Percentiles rank a stretch among this genome's conserved stretches.
Conservation (phyloP, 2,797 vertebrate species). For the Anguilla marmorata region DNA sequence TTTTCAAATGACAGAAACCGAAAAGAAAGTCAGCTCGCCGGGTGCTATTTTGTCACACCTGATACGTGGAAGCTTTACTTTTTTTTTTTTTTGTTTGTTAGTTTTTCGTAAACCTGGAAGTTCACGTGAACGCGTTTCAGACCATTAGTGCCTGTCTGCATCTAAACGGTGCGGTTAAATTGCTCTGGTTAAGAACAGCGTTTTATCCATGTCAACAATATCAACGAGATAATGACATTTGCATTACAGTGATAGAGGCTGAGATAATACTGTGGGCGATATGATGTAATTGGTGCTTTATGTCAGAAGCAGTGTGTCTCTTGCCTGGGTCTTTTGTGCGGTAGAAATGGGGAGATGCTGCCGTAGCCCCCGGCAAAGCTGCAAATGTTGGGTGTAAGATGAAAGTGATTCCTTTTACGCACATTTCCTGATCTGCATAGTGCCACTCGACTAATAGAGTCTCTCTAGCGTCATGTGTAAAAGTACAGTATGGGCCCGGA, state of each 20-base stretch:
- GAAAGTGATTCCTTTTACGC: neutral
- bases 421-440: neutral
- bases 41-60: slow-evolving; percentile 75
- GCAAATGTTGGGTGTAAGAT: neutral
- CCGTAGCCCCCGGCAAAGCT: no score
- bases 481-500: neutral
- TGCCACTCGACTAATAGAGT: neutral
- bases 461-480: neutral
- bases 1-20: slow-evolving; percentile 78
- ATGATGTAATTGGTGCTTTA: neutral
- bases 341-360: neutral
- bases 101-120: neutral
- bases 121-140: neutral
- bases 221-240: neutral
- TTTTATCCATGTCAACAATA: neutral
- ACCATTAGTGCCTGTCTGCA: neutral
- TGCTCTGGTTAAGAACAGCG: neutral
- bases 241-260: neutral
- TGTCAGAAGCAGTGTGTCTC: neutral
- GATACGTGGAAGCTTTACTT: slow-evolving; percentile 47
- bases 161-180: neutral
- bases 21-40: slow-evolving; percentile 65
- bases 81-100: neutral
- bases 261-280: neutral
- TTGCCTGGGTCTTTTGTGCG: neutral